Conservation (phyloP, 1,140 invertebrate species). For the Sinonovacula constricta region DNA sequence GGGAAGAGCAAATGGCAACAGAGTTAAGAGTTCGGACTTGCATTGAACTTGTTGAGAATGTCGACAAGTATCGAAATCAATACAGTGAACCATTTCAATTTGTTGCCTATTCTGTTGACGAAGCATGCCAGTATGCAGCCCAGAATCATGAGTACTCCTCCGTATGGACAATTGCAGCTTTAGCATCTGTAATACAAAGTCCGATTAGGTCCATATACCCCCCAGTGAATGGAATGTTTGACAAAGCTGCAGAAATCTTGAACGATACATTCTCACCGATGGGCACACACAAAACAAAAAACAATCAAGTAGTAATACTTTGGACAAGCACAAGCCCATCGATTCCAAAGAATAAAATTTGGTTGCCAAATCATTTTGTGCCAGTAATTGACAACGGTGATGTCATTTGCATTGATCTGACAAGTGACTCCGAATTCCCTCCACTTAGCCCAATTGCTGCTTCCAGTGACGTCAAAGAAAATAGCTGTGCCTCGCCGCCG, state of each 20-base stretch:
- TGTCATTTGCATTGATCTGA: no score
- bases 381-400: no score
- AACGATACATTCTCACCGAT: background rate
- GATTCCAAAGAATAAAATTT: background rate
- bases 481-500: no score
- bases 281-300: no score
- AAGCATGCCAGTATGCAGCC: background rate
- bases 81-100: conserved; percentile 73
- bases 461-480: no score
- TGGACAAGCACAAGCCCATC: background rate
- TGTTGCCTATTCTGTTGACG: conserved; percentile 21
- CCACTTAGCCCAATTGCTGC: no score
- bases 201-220: background rate
- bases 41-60: conserved; percentile 40
- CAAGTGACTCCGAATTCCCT: no score
- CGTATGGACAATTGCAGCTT: background rate
- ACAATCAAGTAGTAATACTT: background rate
- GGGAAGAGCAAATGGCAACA: conserved; percentile 24
- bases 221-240: background rate
- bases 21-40: conserved; percentile 53
- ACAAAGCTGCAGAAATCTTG: background rate
- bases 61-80: conserved; percentile 64
- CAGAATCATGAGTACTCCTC: background rate
- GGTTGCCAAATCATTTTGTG: background rate
- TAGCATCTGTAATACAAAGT: background rate